Evolutionary conservation across 2,888 invertebrate genomes (phyloP), one percentile per base, ranked within the genome.

Genomic region (Perizoma affinitatum): DNA sequence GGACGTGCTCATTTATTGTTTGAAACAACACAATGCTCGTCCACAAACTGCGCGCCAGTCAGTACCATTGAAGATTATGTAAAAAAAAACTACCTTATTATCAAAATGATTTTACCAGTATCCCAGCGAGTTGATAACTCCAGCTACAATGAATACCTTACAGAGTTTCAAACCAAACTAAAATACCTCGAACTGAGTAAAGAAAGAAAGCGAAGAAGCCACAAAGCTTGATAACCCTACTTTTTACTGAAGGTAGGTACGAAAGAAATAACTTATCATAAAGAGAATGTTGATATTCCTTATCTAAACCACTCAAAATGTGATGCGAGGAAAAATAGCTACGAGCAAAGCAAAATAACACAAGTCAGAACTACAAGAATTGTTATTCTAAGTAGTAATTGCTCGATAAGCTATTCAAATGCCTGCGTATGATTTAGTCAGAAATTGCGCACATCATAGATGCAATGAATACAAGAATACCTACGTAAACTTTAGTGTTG

Each of bases 1-100:
- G 73, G 78, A 80, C 73, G 74, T 69, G 74, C 76, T 76, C 74
- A 73, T 74, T 82, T 80, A 86, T 85, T 84, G 86, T 86, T 82
- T 76, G 72, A 61, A 52, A 55, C 70, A 80, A 80, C 74, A 84
- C 86, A 87, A 86, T 83, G 75, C 74, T 73, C 69, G 63, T 41
- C 72, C 71, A 68, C 68, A 69, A 65, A 72, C 71, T 71, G 9
- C 43, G 66, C 68, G 66, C 67, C 65, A 73, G 68, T 66, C 72
- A 66, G 5, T n/a, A 7, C 5, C 8, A 68, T 49, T 33, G 10
- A 63, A 68, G 61, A 70, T 66, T 65, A 62, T 67, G 68, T 55
- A 66, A 64, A 52, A 66, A 64, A 52, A 63, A 66, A 50, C 54
- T 56, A 56, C 56, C 38, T 56, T 63, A 62, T 59, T 67, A 68